Evolutionary conservation across 2,797 vertebrate species (phyloP), one percentile per base, ranked within the genome.

Genomic region (Sebastes goodei): DNA sequence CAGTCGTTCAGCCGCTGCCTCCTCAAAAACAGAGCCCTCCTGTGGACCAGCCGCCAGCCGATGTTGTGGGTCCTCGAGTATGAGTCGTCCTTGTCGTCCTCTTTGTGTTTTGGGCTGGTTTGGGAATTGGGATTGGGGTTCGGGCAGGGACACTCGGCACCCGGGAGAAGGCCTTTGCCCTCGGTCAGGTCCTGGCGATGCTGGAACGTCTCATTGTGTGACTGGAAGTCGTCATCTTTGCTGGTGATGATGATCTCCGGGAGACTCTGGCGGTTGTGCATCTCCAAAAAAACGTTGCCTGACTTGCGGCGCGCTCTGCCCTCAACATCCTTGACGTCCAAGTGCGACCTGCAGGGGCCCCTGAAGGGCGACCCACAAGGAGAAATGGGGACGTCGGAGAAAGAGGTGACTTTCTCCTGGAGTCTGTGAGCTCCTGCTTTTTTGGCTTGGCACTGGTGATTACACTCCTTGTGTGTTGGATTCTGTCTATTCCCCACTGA

Each of bases 1-100:
- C 97, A 97, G 94, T 98, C 97, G 6, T 97, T 97, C 80, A 98
- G 96, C 57, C 95, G 87, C 92, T 97, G 97, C 90, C 97, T 95
- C 94, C 96, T 96, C 93, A 98, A 91, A 27, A 98, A 98, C 72
- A 98, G 95, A 2, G 96, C 94, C 93, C 97, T 95, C 81, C 97
- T 93, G 83, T 77, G 96, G 68, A 97, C 94, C 60, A 98, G 94
- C 85, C 96, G 94, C 95, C 97, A 97, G 56, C 97, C 97, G 55
- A 97, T 97, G 95, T 95, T 97, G 87, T 97, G 97, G 7, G 94
- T 96, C 89, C 96, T 97, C 90, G 95, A 94, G 93, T 97, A 92
- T 0, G 42, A 62, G 53, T 92, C 90, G 2, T 92, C 88, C n/a
- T 91, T 87, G 23, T 11, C 2, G 4, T 81, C 72, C 0, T 6